phyloP scores from a whole-genome alignment of 2,113 vertebrate species.

The Galemys pyrenaicus region DNA sequence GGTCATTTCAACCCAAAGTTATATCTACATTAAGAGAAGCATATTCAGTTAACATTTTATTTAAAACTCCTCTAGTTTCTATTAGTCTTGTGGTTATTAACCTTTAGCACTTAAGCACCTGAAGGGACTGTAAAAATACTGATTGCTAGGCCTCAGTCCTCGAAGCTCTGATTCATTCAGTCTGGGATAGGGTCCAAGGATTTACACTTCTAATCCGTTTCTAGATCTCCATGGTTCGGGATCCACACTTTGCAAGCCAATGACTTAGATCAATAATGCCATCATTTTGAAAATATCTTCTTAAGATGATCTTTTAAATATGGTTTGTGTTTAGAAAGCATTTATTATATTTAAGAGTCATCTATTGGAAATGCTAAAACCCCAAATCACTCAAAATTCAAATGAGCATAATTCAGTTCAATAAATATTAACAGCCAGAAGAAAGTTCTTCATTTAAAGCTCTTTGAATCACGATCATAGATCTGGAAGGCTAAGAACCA shows the following conservation, averaged over 20 bases:
- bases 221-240: neutral
- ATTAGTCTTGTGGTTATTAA: neutral
- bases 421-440: conserved; percentile 15
- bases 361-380: conserved; percentile 9
- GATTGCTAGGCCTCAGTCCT: neutral
- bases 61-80: neutral
- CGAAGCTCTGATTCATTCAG: neutral
- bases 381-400: conserved; percentile 4
- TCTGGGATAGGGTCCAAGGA: neutral
- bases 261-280: neutral
- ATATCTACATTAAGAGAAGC: neutral
- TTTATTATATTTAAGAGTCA: neutral
- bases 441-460: neutral
- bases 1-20: neutral
- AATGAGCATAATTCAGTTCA: neutral
- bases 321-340: neutral
- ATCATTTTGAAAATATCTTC: neutral
- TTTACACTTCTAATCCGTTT: neutral
- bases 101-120: neutral
- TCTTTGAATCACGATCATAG: neutral
- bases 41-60: neutral
- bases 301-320: conserved; percentile 19
- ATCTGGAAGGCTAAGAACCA: neutral
- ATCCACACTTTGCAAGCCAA: neutral
- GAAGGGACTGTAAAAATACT: neutral